phyloP scores from a whole-genome alignment of 1,140 invertebrate genomes.

The Spodoptera frugiperda region DNA sequence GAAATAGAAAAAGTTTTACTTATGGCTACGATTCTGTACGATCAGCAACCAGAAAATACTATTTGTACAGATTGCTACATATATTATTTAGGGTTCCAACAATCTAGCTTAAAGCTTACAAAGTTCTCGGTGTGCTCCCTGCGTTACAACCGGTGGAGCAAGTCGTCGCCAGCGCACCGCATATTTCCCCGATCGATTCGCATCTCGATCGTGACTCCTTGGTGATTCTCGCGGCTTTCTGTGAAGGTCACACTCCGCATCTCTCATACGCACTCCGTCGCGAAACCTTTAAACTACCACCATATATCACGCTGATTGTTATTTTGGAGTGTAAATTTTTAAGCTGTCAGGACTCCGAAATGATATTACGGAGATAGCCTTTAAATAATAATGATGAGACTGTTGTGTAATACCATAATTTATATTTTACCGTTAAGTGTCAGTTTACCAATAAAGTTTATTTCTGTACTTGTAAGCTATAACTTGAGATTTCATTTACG shows the following conservation, averaged over 20 bases:
- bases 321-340: slow-evolving; percentile 40
- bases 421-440: slow-evolving; percentile 37
- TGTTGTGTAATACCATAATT: slow-evolving; percentile 45
- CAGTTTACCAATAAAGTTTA: slow-evolving; percentile 26
- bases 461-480: not conserved
- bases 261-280: slow-evolving; percentile 29
- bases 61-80: too few relatives aligned
- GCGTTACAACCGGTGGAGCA: slow-evolving; percentile 29
- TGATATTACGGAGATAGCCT: slow-evolving; percentile 31
- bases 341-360: slow-evolving; percentile 41
- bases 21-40: too few relatives aligned
- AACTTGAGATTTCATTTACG: too few relatives aligned
- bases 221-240: slow-evolving; percentile 55
- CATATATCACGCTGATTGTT: slow-evolving; percentile 43
- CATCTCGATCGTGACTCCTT: slow-evolving; percentile 44
- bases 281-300: slow-evolving; percentile 38
- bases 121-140: slow-evolving; percentile 45
- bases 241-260: slow-evolving; percentile 63
- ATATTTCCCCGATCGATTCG: slow-evolving; percentile 61
- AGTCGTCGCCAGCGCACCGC: slow-evolving; percentile 55
- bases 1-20: too few relatives aligned
- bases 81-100: not conserved
- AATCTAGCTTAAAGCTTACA: not conserved
- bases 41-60: too few relatives aligned
- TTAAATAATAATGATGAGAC: slow-evolving; percentile 31